A percentile compares a stretch with the other conserved stretches of the same genome.
Conservation (phyloP, 1,140 invertebrate genomes). For the Achroia grisella region DNA sequence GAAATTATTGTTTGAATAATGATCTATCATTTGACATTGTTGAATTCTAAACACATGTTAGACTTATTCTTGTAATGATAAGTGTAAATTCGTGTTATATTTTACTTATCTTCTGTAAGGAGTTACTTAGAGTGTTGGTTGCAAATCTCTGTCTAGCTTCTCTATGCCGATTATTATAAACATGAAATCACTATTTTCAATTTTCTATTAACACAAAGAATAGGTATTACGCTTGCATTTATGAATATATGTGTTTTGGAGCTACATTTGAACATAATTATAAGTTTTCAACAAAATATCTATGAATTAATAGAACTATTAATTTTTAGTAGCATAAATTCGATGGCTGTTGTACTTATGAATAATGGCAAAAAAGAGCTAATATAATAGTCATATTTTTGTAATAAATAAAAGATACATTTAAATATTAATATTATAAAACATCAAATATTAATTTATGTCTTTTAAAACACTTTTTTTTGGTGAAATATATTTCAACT, state of each 20-base stretch:
- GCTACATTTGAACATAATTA: constrained; percentile 23
- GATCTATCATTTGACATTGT: not conserved
- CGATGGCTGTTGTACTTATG: no score
- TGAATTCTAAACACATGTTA: not conserved
- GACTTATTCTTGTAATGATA: not conserved
- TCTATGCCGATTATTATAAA: constrained; percentile 27
- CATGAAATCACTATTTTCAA: constrained; percentile 33
- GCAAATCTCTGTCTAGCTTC: constrained; percentile 47
- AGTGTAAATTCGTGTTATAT: not conserved
- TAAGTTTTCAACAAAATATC: no score
- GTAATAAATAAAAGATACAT: not conserved
- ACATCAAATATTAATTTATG: not conserved
- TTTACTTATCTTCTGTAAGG: constrained; percentile 24
- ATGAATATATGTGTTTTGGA: constrained; percentile 36
- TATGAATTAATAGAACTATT: no score
- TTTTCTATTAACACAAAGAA: constrained; percentile 37
- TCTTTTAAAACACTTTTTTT: not conserved
- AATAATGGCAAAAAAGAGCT: no score
- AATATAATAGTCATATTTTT: no score
- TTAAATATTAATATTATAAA: no score
- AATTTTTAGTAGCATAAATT: no score
- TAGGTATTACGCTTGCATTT: constrained; percentile 42
- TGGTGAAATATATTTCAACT: constrained; percentile 15
- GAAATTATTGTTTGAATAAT: not conserved
- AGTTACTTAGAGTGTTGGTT: constrained; percentile 31